Evolutionary conservation across 2,797 vertebrate genomes (phyloP).

Genomic region (Lemur catta): DNA sequence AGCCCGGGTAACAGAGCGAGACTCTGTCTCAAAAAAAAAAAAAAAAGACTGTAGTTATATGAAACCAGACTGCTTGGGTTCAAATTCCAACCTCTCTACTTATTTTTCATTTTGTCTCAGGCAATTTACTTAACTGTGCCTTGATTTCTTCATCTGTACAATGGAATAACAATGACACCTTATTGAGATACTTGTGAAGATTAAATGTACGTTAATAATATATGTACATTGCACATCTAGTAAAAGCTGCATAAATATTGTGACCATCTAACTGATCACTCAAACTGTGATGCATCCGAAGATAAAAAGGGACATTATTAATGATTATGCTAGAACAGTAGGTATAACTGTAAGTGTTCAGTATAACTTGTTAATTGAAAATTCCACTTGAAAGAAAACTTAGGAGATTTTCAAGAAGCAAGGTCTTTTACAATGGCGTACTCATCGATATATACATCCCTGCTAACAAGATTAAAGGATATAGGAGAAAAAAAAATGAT

Average conservation of each 20-base stretch:
- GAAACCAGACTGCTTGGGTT: not conserved
- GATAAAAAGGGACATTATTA: not conserved
- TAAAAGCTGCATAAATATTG: not conserved
- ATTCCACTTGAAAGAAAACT: conserved; percentile 4
- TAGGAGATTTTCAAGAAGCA: not conserved
- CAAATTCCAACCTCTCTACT: not conserved
- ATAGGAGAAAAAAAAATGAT: not conserved
- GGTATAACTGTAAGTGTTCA: not conserved
- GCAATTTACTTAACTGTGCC: not conserved
- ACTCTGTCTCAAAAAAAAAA: too few species aligned
- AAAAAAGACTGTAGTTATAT: not conserved
- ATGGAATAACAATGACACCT: not conserved
- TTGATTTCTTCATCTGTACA: not conserved
- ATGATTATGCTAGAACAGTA: not conserved
- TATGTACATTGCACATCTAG: not conserved
- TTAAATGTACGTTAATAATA: not conserved
- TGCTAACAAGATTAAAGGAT: not conserved
- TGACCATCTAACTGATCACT: not conserved
- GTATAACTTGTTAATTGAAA: not conserved
- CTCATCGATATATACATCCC: not conserved
- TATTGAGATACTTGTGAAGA: not conserved
- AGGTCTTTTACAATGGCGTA: not conserved
- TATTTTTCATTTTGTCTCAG: not conserved
- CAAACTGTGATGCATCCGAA: not conserved
- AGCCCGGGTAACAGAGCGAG: too few species aligned